Conservation (phyloP, 2,888 invertebrate species). For the Ophion slaviceki region DNA sequence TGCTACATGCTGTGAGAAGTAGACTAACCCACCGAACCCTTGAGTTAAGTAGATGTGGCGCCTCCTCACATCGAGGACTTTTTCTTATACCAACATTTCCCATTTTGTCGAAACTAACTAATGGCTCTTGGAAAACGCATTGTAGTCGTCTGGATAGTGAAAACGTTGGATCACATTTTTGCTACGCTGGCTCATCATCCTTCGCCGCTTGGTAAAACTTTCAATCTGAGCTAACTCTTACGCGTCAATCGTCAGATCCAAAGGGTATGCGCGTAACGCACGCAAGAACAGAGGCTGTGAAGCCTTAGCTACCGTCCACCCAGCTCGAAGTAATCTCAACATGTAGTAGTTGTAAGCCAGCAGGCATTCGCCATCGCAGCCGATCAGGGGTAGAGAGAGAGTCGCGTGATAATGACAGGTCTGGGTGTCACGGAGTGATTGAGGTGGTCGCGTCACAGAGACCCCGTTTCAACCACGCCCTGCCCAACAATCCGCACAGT, state of each 20-base stretch:
- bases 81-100: not conserved
- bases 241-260: slow-evolving; percentile 8
- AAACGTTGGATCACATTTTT: not conserved
- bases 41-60: slow-evolving; percentile 23
- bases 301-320: slow-evolving; percentile 14
- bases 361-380: slow-evolving; percentile 65
- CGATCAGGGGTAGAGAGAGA: slow-evolving; percentile 76
- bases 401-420: slow-evolving; percentile 83
- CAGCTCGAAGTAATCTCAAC: slow-evolving; percentile 31
- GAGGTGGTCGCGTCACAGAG: slow-evolving; percentile 81
- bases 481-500: slow-evolving; percentile 61
- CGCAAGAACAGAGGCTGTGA: slow-evolving; percentile 21
- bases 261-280: slow-evolving; percentile 8
- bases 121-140: not conserved
- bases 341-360: slow-evolving; percentile 49
- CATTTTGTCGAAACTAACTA: not conserved
- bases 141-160: not conserved
- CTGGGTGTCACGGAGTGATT: slow-evolving; percentile 81
- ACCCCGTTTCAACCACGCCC: slow-evolving; percentile 79
- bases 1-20: slow-evolving; percentile 20
- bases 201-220: not conserved
- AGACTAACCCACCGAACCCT: slow-evolving; percentile 13
- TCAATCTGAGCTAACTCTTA: not conserved
- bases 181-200: not conserved
- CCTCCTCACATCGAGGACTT: slow-evolving; percentile 14